These are phyloP conservation scores for Pipa parva DNA, from an alignment of 2,113 vertebrate genomes.

Conservation along the genomic window DNA sequence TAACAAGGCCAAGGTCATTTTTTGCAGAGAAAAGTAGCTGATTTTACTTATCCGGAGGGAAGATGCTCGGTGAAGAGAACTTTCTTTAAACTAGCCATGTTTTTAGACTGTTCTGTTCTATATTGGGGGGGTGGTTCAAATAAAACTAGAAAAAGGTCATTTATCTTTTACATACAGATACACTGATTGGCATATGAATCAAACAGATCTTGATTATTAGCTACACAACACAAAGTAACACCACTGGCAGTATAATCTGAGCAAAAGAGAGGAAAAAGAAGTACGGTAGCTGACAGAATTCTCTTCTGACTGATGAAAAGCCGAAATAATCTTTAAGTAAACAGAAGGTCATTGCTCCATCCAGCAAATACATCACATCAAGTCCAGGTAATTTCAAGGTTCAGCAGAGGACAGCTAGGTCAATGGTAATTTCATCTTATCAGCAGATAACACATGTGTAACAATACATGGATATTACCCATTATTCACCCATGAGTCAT, in stretches of 20 bases:
- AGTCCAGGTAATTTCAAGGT: slow-evolving; percentile 38
- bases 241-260: slow-evolving; percentile 16
- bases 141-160: too few species aligned
- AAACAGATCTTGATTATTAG: slow-evolving; percentile 25
- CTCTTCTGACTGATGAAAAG: slow-evolving; percentile 37
- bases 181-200: slow-evolving; percentile 16
- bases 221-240: slow-evolving; percentile 18
- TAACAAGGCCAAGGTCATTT: too few species aligned
- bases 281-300: slow-evolving; percentile 16
- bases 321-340: slow-evolving; percentile 36
- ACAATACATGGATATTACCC: slow-evolving; percentile 32
- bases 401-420: slow-evolving; percentile 39
- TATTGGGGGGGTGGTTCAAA: too few species aligned
- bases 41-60: too few species aligned
- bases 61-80: too few species aligned
- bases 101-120: too few species aligned
- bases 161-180: neutral
- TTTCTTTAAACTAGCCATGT: too few species aligned
- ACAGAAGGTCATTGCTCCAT: slow-evolving; percentile 19
- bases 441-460: slow-evolving; percentile 32
- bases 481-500: slow-evolving; percentile 29
- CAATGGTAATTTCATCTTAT: slow-evolving; percentile 32
- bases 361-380: slow-evolving; percentile 28
- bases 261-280: slow-evolving; percentile 1
- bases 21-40: too few species aligned